A percentile compares a stretch with the other conserved stretches of the same genome.
Conservation (phyloP, 2,113 vertebrate genomes). For the Notothenia rossii region DNA sequence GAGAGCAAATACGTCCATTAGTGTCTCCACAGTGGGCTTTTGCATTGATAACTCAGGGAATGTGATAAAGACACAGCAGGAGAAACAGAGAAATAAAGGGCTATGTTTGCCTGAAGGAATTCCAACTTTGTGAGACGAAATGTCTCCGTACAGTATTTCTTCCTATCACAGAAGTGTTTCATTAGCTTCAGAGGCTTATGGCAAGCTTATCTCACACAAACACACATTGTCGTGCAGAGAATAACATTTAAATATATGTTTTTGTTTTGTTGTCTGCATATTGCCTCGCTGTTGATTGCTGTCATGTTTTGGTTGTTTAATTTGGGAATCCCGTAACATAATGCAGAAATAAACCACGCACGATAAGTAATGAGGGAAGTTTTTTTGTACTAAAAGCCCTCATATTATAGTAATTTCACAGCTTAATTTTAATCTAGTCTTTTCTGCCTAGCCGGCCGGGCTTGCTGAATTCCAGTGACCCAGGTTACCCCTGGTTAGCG, state of each 20-base stretch:
- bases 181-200: conserved; percentile 54
- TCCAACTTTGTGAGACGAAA: conserved; percentile 54
- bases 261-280: conserved; percentile 32
- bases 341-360: conserved; percentile 23
- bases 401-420: conserved; percentile 31
- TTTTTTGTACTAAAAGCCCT: conserved; percentile 7
- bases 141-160: conserved; percentile 24
- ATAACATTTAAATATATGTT: conserved; percentile 65
- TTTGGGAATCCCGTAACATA: conserved; percentile 32
- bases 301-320: conserved; percentile 42
- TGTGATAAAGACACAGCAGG: conserved; percentile 71
- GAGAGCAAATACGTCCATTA: conserved; percentile 51
- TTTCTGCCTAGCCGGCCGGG: conserved; percentile 89
- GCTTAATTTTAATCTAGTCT: conserved; percentile 15
- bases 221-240: conserved; percentile 41
- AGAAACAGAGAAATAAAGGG: conserved; percentile 55
- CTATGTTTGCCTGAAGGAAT: conserved; percentile 67
- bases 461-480: conserved; percentile 92
- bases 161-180: conserved; percentile 50
- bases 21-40: conserved; percentile 48
- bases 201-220: conserved; percentile 61
- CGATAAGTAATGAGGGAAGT: conserved; percentile 7
- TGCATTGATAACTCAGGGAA: conserved; percentile 62
- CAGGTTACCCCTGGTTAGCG: conserved; percentile 96
- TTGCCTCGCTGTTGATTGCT: conserved; percentile 49